These are phyloP conservation scores for Ornithoptera alexandrae DNA, from an alignment of 2,888 invertebrate species.

Conservation along the genomic window DNA sequence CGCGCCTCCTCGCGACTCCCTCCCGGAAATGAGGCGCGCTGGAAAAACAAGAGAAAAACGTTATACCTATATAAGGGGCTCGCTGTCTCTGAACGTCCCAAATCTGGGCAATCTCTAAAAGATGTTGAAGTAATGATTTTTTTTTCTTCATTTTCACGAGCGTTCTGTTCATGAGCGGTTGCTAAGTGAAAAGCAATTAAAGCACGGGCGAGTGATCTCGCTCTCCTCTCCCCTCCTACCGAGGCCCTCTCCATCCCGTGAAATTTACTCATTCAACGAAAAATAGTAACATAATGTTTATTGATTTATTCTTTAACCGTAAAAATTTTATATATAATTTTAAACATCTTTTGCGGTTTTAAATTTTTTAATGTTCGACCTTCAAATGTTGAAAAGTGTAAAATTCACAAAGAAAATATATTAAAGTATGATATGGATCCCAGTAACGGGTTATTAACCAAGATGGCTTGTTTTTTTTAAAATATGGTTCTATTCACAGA, in stretches of 20 bases:
- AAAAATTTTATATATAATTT: not conserved
- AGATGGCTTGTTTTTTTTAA: too few species aligned
- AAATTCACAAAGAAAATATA: too few species aligned
- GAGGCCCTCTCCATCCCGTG: slow-evolving; percentile 44
- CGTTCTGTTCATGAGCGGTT: slow-evolving; percentile 78
- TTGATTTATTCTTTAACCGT: slow-evolving; percentile 16
- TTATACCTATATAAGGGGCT: slow-evolving; percentile 65
- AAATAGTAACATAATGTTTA: slow-evolving; percentile 45
- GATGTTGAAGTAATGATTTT: slow-evolving; percentile 80
- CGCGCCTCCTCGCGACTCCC: slow-evolving; percentile 66
- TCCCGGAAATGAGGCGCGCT: slow-evolving; percentile 78
- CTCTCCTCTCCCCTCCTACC: slow-evolving; percentile 46
- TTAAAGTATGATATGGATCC: too few species aligned
- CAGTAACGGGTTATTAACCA: too few species aligned
- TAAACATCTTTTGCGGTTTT: too few species aligned
- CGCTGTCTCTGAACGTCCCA: slow-evolving; percentile 72
- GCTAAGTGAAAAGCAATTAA: slow-evolving; percentile 81
- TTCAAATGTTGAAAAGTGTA: too few species aligned
- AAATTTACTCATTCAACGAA: slow-evolving; percentile 67
- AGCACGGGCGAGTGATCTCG: slow-evolving; percentile 80
- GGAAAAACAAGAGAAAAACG: slow-evolving; percentile 79
- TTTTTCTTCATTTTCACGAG: slow-evolving; percentile 74
- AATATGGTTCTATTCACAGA: too few species aligned
- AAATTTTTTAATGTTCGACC: too few species aligned
- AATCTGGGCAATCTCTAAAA: slow-evolving; percentile 79